Evolutionary conservation across 2,797 vertebrate species (phyloP).

Genomic region (Sternotherus odoratus): DNA sequence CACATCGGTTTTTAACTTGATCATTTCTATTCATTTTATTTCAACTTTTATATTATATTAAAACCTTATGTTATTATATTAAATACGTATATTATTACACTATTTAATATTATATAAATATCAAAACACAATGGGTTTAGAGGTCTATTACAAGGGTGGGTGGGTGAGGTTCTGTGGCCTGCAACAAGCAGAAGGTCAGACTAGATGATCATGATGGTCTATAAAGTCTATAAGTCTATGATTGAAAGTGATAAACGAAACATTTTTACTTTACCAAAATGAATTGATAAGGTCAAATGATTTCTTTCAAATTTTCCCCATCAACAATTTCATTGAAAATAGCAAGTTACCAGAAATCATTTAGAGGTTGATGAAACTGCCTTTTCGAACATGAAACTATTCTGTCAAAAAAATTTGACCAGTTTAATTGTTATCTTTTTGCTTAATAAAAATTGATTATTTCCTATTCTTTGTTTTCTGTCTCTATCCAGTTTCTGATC

Average conservation of each 20-base stretch:
- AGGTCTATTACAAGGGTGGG: background rate
- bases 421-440: background rate
- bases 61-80: background rate
- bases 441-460: background rate
- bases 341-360: background rate
- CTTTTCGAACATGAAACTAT: background rate
- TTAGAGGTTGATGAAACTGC: background rate
- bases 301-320: background rate
- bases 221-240: background rate
- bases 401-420: rapidly evolving
- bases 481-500: background rate
- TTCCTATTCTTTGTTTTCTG: background rate
- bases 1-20: background rate
- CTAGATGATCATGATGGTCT: background rate
- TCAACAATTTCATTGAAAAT: constrained; percentile 13
- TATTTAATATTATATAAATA: background rate
- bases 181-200: background rate
- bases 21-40: background rate
- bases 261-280: background rate
- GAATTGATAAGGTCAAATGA: background rate
- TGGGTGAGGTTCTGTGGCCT: background rate
- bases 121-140: background rate
- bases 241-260: background rate
- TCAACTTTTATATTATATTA: background rate
- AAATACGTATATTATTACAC: background rate